A percentile compares a stretch with the other conserved stretches of the same genome.
Evolutionary conservation across 2,797 vertebrate genomes (phyloP).

Genomic region (Eulemur rubriventer): DNA sequence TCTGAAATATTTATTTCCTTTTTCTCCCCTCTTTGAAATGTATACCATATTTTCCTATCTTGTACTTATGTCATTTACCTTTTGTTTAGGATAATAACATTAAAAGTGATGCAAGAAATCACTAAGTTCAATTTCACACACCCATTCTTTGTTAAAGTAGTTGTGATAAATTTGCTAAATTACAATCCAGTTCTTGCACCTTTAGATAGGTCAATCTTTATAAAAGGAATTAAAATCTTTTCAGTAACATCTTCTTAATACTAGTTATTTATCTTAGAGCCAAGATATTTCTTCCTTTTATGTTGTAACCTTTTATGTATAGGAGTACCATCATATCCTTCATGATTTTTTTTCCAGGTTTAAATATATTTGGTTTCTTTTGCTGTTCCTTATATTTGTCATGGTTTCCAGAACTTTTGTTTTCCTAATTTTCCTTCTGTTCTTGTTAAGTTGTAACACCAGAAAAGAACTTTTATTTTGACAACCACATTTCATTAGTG

Average conservation of each 20-base stretch:
- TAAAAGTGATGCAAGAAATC: not conserved
- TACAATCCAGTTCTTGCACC: not conserved
- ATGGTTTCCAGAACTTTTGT: not conserved
- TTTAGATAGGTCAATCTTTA: not conserved
- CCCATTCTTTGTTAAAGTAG: not conserved
- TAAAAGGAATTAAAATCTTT: not conserved
- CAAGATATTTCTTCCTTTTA: not conserved
- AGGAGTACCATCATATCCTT: not conserved
- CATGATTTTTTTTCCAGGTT: not conserved
- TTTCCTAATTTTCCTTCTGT: slow-evolving; percentile 23
- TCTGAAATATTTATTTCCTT: not conserved
- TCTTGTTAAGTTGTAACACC: not conserved
- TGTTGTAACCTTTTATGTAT: not conserved
- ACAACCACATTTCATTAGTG: not conserved
- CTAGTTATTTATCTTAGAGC: slow-evolving; percentile 1
- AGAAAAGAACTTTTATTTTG: slow-evolving; percentile 36
- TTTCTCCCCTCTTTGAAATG: not conserved
- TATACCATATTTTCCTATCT: not conserved
- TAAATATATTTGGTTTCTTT: not conserved
- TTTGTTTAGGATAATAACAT: slow-evolving; percentile 24
- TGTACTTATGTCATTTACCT: not conserved
- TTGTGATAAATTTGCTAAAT: not conserved
- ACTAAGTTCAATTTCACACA: not conserved
- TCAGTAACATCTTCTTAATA: not conserved
- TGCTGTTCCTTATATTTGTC: slow-evolving; percentile 19